Base-by-base conservation (phyloP, 2,113 vertebrate species). In the Passer domesticus region DNA sequence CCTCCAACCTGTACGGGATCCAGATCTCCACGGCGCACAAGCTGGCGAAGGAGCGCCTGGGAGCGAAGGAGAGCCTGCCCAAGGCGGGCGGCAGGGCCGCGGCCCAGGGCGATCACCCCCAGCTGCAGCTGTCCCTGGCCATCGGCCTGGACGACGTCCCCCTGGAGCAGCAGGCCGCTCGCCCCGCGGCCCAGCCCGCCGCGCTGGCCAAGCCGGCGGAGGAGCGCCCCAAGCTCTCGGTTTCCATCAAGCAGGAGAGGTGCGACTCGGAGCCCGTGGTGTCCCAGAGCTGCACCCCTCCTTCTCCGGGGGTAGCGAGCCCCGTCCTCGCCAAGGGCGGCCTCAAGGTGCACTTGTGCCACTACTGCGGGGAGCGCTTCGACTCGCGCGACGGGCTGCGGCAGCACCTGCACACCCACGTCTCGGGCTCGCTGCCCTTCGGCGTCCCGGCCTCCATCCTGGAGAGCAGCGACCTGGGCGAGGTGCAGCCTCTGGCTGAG, bases 1-100 rank as follows among this genome's bases (percentile, higher is more conserved):
- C 99, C 81, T 99, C 99, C 83, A 99, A 99, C 97, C 83, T 99
- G 50, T 99, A 99, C 3, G 99, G 99, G 55, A 99, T 99, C 94
- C 99, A 99, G 98, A 99, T 99, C 96, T 99, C 99, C 4, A 98
- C 97, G 0, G 97, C 99, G 2, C 99, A 99, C 92, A 98, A 99
- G 85, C 94, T 98, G 24, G 93, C 83, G 6, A 99, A 99, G 92
- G 98, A 98, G 22, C 95, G 94, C 7, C 96, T 97, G 14, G 97
- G 97, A 76, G 56, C 94, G 5, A 98, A 99, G 97, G 98, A 98
- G 82, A 87, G 90, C n/a, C 86, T 94, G 86, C 94, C 97, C 4
- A 97, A 58, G 66, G 97, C 75, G 1, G 98, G 98, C 17, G 63
- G 95, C 35, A 95, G 98, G 69, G 63, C 98, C 8, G 78, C 95